Conservation (phyloP, 2,113 vertebrate species). For the Podiceps cristatus region DNA sequence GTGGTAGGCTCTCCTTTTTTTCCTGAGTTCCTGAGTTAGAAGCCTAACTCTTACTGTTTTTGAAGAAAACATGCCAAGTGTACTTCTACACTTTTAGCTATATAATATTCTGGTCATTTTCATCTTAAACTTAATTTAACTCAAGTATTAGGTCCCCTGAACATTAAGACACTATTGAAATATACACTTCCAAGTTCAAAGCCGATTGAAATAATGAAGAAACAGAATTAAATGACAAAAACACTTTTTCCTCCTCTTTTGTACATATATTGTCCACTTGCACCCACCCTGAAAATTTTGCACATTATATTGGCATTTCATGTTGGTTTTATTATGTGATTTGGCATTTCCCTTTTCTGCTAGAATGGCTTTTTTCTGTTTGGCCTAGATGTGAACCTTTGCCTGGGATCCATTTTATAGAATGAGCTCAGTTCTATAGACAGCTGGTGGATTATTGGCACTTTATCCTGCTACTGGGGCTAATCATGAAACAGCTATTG, state of each 20-base stretch:
- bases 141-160: background rate
- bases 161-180: background rate
- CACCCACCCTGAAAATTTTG: background rate
- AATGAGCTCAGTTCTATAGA: background rate
- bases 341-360: background rate
- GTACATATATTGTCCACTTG: rapidly evolving
- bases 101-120: background rate
- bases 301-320: background rate
- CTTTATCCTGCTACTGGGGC: background rate
- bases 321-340: background rate
- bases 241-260: background rate
- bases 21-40: no score
- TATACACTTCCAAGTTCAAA: background rate
- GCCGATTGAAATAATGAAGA: background rate
- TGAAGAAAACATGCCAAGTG: background rate
- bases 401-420: background rate
- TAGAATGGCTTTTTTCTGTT: background rate
- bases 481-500: background rate
- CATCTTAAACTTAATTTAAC: background rate
- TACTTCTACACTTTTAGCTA: background rate
- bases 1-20: no score
- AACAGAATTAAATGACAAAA: background rate
- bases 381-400: background rate
- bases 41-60: background rate
- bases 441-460: background rate